These are phyloP conservation scores for Drosophila parvula DNA, from an alignment of 1,140 invertebrate species.

Conservation along the genomic window DNA sequence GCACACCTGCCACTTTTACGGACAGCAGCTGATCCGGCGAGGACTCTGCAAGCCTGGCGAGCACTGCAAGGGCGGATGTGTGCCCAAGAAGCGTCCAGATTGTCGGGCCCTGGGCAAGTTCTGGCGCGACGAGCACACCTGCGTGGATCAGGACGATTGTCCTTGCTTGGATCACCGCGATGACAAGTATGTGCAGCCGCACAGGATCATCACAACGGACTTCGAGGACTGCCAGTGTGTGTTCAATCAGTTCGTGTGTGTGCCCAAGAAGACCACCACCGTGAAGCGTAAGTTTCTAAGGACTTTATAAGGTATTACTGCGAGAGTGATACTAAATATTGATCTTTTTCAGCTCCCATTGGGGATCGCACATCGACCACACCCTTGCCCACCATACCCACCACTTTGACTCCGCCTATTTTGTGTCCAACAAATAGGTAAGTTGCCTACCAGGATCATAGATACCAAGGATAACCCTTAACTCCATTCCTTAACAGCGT, in stretches of 20 bases:
- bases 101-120: conserved; percentile 68
- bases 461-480: background rate
- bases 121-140: conserved; percentile 89
- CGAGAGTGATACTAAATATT: too few relatives aligned
- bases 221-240: conserved; percentile 89
- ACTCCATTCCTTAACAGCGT: background rate
- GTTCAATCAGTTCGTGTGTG: conserved; percentile 85
- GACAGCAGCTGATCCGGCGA: conserved; percentile 54
- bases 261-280: conserved; percentile 71
- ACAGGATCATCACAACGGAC: conserved; percentile 64
- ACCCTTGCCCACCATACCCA: background rate
- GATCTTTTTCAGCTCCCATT: conserved; percentile 4
- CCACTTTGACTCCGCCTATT: conserved; percentile 8
- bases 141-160: conserved; percentile 89
- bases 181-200: conserved; percentile 85
- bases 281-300: background rate
- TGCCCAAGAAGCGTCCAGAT: conserved; percentile 71
- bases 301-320: background rate
- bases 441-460: background rate
- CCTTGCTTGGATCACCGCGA: conserved; percentile 86
- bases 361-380: conserved; percentile 1
- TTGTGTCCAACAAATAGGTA: conserved; percentile 11
- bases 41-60: conserved; percentile 68
- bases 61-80: conserved; percentile 79
- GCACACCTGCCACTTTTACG: conserved; percentile 86